phyloP scores from a whole-genome alignment of 35 echinoderm and acorn worm species.

The Stichopus chloronotus region DNA sequence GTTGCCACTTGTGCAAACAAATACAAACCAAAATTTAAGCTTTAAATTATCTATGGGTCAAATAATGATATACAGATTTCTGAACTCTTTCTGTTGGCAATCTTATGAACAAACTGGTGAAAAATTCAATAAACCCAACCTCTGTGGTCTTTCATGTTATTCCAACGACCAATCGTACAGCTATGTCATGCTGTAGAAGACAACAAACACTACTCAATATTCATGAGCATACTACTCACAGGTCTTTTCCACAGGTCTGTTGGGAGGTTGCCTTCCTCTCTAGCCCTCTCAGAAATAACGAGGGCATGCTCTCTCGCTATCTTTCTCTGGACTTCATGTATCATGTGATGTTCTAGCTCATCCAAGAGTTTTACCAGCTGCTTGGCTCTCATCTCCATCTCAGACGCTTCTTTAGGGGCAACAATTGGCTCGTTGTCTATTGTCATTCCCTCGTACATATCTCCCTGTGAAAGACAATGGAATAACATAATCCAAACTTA shows the following conservation, averaged over 20 bases:
- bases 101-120: no score
- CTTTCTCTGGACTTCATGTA: conserved; percentile 89
- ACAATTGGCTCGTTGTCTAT: conserved; percentile 83
- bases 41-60: background rate
- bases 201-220: background rate
- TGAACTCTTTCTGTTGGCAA: no score
- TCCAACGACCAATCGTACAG: no score
- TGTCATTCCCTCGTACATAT: conserved; percentile 94
- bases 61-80: background rate
- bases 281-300: conserved; percentile 82
- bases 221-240: conserved; percentile 58
- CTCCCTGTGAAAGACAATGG: conserved; percentile 55
- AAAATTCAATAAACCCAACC: no score
- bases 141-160: no score
- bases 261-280: conserved; percentile 94
- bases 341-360: conserved; percentile 89
- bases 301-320: conserved; percentile 86
- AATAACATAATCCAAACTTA: background rate
- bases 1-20: no score
- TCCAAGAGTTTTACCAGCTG: conserved; percentile 94
- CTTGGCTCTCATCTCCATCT: conserved; percentile 96
- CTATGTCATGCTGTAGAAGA: no score
- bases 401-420: conserved; percentile 86
- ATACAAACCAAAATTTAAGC: background rate
- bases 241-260: conserved; percentile 98